A percentile compares a stretch with the other conserved stretches of the same genome.
phyloP scores from a whole-genome alignment of 2,797 vertebrate genomes.

The Cossypha caffra region DNA sequence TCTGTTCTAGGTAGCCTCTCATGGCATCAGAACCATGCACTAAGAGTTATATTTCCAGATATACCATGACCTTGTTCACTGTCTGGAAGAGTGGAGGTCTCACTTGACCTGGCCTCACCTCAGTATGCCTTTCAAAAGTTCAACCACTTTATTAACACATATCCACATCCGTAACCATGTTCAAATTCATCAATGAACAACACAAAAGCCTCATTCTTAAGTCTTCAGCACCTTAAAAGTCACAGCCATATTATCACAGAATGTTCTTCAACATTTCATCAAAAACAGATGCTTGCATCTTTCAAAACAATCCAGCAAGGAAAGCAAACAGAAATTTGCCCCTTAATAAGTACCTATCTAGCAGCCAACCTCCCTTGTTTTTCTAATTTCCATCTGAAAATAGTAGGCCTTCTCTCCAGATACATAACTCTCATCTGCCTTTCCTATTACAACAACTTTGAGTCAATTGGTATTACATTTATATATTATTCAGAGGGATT shows the following conservation, averaged over 20 bases:
- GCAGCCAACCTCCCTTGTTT: neutral
- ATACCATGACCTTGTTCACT: neutral
- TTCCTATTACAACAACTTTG: neutral
- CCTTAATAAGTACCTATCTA: neutral
- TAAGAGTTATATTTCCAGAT: neutral
- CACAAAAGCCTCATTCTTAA: neutral
- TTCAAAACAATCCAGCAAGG: neutral
- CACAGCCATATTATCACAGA: neutral
- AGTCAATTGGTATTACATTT: neutral
- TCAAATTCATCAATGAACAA: neutral
- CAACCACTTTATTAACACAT: neutral
- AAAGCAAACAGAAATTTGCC: neutral
- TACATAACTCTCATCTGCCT: neutral
- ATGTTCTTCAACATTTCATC: neutral
- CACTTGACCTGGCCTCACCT: neutral
- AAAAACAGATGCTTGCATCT: neutral
- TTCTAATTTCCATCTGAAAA: neutral
- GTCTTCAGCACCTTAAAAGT: neutral
- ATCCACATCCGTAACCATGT: neutral
- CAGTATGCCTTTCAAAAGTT: neutral
- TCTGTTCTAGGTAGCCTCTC: neutral
- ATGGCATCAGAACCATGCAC: neutral
- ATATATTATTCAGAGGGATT: neutral
- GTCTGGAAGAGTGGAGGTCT: neutral
- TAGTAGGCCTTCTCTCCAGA: neutral